A percentile compares a stretch with the other conserved stretches of the same genome.
phyloP scores from a whole-genome alignment of 64 coral and sea anemone species.

The Acropora yongei region DNA sequence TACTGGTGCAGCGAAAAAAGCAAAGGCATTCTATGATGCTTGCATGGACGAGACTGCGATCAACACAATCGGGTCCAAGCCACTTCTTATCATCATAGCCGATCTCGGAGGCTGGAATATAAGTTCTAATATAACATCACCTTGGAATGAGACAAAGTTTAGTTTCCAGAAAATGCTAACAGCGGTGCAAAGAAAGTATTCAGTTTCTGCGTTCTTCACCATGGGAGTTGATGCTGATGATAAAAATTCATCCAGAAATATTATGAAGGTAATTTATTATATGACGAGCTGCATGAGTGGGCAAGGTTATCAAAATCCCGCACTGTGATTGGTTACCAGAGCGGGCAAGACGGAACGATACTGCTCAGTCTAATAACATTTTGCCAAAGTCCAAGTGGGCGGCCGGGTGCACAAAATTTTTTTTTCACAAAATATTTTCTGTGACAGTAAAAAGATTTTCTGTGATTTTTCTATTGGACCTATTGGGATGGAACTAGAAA shows the following conservation, averaged over 20 bases:
- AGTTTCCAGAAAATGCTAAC: constrained; percentile 20
- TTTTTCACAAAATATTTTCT: too few species aligned
- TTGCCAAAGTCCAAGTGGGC: too few species aligned
- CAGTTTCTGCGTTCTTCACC: constrained; percentile 60
- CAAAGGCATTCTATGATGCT: constrained; percentile 81
- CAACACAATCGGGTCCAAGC: constrained; percentile 46
- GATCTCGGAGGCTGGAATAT: constrained; percentile 75
- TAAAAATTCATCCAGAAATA: constrained; percentile 87
- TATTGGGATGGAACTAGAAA: too few species aligned
- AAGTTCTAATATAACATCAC: background rate
- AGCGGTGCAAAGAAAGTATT: constrained; percentile 68
- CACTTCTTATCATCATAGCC: constrained; percentile 66
- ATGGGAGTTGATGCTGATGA: constrained; percentile 63
- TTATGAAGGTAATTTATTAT: constrained; percentile 66
- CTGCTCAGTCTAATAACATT: too few species aligned
- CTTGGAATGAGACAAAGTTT: constrained; percentile 11
- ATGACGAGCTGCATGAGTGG: too few species aligned
- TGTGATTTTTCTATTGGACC: too few species aligned
- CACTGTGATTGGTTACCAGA: too few species aligned
- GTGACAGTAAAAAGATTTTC: too few species aligned
- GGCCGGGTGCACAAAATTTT: too few species aligned
- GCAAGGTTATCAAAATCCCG: too few species aligned
- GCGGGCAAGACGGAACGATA: too few species aligned
- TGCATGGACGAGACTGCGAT: constrained; percentile 86
- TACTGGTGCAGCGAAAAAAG: constrained; percentile 21